These are phyloP conservation scores for Drosophila mimica DNA, from an alignment of 2,888 invertebrate genomes.

Conservation along the genomic window DNA sequence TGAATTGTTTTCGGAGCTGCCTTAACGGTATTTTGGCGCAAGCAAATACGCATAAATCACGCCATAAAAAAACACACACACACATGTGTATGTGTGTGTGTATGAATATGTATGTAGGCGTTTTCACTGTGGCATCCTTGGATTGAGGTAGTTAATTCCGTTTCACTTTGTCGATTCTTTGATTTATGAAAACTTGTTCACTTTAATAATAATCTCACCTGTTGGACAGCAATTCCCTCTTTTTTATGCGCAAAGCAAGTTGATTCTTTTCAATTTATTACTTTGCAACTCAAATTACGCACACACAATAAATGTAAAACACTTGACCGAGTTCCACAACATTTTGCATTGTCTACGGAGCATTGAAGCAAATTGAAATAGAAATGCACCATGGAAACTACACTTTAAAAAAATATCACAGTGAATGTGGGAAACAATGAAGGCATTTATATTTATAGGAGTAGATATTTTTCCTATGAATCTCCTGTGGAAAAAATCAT, in stretches of 20 bases:
- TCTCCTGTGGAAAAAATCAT: neutral
- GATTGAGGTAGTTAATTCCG: slow-evolving; percentile 27
- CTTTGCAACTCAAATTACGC: neutral
- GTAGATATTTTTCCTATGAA: neutral
- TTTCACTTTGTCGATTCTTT: slow-evolving; percentile 10
- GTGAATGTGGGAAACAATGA: neutral
- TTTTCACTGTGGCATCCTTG: slow-evolving; percentile 7
- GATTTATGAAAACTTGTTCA: slow-evolving; percentile 2
- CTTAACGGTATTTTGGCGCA: slow-evolving; percentile 69
- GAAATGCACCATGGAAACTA: neutral
- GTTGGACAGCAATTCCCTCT: neutral
- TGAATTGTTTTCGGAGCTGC: slow-evolving; percentile 59
- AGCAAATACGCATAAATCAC: slow-evolving; percentile 74
- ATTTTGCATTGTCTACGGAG: slow-evolving; percentile 6
- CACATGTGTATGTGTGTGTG: neutral
- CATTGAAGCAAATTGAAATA: neutral
- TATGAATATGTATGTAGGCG: neutral
- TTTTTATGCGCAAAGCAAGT: neutral
- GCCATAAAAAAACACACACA: slow-evolving; percentile 13
- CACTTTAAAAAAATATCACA: neutral
- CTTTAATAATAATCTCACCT: slow-evolving; percentile 18
- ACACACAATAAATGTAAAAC: neutral
- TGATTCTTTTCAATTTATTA: neutral
- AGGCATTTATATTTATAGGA: neutral
- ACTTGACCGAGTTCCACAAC: neutral